Evolutionary conservation across 2,888 invertebrate species (phyloP).

Genomic region (Crematogaster levior): DNA sequence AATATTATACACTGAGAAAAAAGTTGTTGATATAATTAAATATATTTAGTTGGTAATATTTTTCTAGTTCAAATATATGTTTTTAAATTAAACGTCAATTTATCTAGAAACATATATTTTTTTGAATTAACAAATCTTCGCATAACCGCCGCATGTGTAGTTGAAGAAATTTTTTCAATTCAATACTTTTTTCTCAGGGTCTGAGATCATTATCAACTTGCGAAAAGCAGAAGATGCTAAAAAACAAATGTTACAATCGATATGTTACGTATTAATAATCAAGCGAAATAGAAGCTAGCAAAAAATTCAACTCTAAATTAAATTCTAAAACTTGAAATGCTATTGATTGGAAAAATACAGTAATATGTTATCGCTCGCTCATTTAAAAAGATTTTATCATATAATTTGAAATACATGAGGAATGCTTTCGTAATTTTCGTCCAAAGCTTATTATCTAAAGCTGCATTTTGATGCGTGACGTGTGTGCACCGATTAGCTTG

Average conservation of each 20-base stretch:
- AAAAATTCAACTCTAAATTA: not conserved
- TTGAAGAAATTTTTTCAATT: too few relatives aligned
- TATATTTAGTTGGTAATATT: too few relatives aligned
- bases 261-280: not conserved
- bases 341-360: not conserved
- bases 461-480: slow-evolving; percentile 21
- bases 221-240: not conserved
- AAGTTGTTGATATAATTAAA: too few relatives aligned
- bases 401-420: not conserved
- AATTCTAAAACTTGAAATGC: not conserved
- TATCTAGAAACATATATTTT: too few relatives aligned
- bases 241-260: not conserved
- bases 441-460: slow-evolving; percentile 48
- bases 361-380: not conserved
- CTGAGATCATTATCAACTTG: slow-evolving; percentile 23
- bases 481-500: slow-evolving; percentile 61
- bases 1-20: too few relatives aligned
- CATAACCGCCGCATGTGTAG: too few relatives aligned
- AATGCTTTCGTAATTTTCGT: slow-evolving; percentile 28
- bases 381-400: slow-evolving; percentile 15
- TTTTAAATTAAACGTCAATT: too few relatives aligned
- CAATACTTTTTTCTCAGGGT: too few relatives aligned
- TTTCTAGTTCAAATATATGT: too few relatives aligned
- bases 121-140: too few relatives aligned
- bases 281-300: not conserved